Percentiles rank a stretch among this genome's conserved stretches.
These are phyloP conservation scores for Aproaerema taeniolella DNA, from an alignment of 2,888 invertebrate genomes.

Conservation along the genomic window DNA sequence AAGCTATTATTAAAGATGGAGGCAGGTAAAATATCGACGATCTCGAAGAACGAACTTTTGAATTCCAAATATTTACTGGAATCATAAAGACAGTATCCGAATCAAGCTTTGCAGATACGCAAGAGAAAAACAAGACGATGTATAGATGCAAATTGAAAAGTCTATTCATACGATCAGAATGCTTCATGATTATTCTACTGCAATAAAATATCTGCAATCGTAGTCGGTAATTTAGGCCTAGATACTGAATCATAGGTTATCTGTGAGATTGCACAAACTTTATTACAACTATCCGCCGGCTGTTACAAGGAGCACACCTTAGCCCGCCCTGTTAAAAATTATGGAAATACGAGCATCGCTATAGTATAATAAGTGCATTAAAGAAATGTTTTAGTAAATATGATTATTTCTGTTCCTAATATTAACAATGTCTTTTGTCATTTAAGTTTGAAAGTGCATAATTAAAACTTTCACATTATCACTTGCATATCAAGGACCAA, in stretches of 20 bases:
- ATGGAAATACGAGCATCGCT: constrained; percentile 18
- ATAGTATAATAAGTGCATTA: too few species aligned
- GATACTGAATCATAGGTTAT: constrained; percentile 47
- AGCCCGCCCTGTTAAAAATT: constrained; percentile 19
- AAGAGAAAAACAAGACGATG: background rate
- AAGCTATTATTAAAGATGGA: constrained; percentile 46
- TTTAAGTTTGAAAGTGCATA: background rate
- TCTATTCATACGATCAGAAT: constrained; percentile 17
- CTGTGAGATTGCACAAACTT: constrained; percentile 34
- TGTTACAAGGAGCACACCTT: constrained; percentile 27
- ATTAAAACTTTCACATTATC: background rate
- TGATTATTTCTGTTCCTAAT: too few species aligned
- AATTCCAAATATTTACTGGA: constrained; percentile 5
- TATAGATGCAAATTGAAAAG: constrained; percentile 3
- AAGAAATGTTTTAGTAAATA: too few species aligned
- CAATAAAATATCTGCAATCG: constrained; percentile 30
- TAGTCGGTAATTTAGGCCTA: constrained; percentile 34
- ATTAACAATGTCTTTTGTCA: too few species aligned
- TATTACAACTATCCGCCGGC: constrained; percentile 25
- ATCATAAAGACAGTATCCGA: constrained; percentile 2
- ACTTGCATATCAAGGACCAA: constrained; percentile 1
- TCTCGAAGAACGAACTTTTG: constrained; percentile 20
- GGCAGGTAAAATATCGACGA: constrained; percentile 57
- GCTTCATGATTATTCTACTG: constrained; percentile 12
- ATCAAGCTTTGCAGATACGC: background rate